phyloP scores from a whole-genome alignment of 2,113 vertebrate genomes.

The Phylloscopus trochiloides region DNA sequence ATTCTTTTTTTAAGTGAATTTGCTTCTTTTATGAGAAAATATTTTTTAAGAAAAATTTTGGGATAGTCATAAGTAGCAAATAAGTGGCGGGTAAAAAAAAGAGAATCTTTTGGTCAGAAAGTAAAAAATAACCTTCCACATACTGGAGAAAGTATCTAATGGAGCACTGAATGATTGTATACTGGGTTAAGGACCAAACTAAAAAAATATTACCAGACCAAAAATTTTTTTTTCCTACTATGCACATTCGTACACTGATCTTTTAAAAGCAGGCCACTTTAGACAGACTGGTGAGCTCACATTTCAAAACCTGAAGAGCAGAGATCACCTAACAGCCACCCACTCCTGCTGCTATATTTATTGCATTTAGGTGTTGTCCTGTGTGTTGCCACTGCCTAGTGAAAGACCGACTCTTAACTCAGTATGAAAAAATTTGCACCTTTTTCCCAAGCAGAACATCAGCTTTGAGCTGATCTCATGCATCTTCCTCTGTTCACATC shows the following conservation, averaged over 20 bases:
- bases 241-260: background rate
- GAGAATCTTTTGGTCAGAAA: background rate
- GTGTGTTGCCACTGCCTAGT: background rate
- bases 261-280: background rate
- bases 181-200: background rate
- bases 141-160: background rate
- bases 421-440: background rate
- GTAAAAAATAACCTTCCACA: background rate
- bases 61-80: background rate
- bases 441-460: background rate
- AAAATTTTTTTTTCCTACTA: background rate
- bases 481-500: background rate
- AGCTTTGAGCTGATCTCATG: fast-evolving
- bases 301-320: background rate
- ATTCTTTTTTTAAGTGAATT: background rate
- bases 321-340: background rate
- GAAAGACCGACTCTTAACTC: background rate
- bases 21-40: background rate
- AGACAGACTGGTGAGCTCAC: background rate
- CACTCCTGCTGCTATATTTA: background rate
- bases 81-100: background rate
- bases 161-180: background rate
- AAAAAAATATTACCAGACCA: background rate
- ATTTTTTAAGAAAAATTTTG: background rate
- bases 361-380: background rate